phyloP scores from a whole-genome alignment of 2,113 vertebrate species.

The Calyptommatus sinebrachiatus region DNA sequence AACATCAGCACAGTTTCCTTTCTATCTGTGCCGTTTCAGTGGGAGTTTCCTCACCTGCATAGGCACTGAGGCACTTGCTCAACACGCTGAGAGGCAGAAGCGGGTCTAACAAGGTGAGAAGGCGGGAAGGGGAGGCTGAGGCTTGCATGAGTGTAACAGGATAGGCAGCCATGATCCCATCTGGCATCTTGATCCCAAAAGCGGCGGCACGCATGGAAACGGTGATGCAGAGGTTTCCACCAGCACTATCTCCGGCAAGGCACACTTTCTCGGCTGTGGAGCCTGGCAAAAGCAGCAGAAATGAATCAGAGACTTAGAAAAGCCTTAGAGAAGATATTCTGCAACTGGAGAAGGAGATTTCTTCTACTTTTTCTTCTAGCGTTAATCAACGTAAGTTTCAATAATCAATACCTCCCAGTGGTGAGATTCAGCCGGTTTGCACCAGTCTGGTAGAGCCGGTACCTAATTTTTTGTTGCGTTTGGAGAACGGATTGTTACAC shows the following conservation, averaged over 20 bases:
- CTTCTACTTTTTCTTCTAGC: too few species aligned
- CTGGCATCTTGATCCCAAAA: conserved; percentile 82
- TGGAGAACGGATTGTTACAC: too few species aligned
- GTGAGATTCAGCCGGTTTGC: too few species aligned
- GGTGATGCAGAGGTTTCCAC: conserved; percentile 86
- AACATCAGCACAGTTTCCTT: too few species aligned
- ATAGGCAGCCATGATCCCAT: conserved; percentile 86
- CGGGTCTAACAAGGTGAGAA: conserved; percentile 90
- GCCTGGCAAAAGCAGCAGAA: conserved; percentile 63
- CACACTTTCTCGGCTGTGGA: conserved; percentile 87
- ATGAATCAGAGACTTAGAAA: too few species aligned
- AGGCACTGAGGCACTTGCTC: conserved; percentile 85
- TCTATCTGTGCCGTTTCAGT: too few species aligned
- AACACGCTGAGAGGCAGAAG: conserved; percentile 89
- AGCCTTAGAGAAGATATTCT: too few species aligned
- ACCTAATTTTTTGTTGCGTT: too few species aligned
- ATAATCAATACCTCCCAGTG: too few species aligned
- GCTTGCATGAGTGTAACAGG: conserved; percentile 84
- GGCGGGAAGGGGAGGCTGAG: conserved; percentile 86
- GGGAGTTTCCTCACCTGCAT: conserved; percentile 72
- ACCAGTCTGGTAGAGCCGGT: too few species aligned
- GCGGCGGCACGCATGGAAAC: conserved; percentile 83
- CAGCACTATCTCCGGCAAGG: conserved; percentile 87
- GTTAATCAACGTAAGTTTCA: too few species aligned
- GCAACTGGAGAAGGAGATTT: too few species aligned